A percentile compares a stretch with the other conserved stretches of the same genome.
These are phyloP conservation scores for Prietella phreatophila DNA, from an alignment of 2,113 vertebrate genomes.

Conservation along the genomic window DNA sequence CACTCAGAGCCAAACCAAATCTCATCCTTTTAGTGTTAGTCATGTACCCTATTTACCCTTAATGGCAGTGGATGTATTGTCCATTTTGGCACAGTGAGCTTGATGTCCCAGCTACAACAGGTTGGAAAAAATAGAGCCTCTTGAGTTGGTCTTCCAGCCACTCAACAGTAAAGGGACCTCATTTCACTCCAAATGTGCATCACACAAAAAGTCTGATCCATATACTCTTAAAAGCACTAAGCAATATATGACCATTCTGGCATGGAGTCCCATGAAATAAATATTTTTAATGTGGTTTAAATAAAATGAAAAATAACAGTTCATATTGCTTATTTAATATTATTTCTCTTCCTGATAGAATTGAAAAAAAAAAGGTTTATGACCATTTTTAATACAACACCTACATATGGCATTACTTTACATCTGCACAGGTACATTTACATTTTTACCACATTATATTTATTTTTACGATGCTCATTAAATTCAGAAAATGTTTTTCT, in stretches of 20 bases:
- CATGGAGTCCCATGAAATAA: neutral
- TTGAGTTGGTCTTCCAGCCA: conserved; percentile 15
- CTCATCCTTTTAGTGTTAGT: conserved; percentile 21
- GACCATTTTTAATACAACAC: conserved; percentile 31
- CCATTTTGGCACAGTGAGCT: conserved; percentile 30
- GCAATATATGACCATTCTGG: conserved; percentile 22
- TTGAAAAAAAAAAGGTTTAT: conserved; percentile 12
- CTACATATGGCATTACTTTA: conserved; percentile 31
- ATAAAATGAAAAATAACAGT: conserved; percentile 11
- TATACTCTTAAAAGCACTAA: conserved; percentile 34
- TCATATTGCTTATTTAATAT: conserved; percentile 3
- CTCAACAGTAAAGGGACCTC: conserved; percentile 35
- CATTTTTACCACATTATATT: conserved; percentile 31
- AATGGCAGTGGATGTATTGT: conserved; percentile 34
- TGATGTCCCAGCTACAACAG: conserved; percentile 34
- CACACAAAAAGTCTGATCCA: neutral
- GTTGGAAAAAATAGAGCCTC: conserved; percentile 25
- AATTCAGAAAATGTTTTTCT: conserved; percentile 71
- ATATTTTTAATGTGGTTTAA: neutral
- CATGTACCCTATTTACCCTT: conserved; percentile 26
- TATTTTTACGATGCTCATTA: conserved; percentile 60
- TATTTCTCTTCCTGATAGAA: conserved; percentile 2
- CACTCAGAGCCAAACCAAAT: conserved; percentile 29
- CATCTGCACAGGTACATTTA: conserved; percentile 10
- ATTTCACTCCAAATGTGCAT: conserved; percentile 22